Evolutionary conservation across 2,113 vertebrate species (phyloP).

Genomic region (Petrocephalus zakoni): DNA sequence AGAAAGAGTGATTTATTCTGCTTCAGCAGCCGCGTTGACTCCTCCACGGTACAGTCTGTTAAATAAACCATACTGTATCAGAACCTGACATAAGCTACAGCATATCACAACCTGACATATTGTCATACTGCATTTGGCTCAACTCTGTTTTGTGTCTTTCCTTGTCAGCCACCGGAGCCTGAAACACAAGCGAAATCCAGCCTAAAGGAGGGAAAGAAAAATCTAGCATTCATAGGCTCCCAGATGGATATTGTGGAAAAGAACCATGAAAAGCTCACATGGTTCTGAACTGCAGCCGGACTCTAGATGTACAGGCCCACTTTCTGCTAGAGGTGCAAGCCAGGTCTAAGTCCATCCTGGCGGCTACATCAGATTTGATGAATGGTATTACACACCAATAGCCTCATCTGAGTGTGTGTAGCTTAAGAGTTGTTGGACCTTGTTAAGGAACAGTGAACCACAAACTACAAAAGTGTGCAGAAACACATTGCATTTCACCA

Average conservation of each 20-base stretch:
- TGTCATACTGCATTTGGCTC: not conserved
- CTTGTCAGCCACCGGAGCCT: conserved; percentile 36
- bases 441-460: not conserved
- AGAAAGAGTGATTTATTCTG: conserved; percentile 53
- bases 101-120: not conserved
- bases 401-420: not conserved
- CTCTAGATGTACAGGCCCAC: not conserved
- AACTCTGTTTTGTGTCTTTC: not conserved
- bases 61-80: not conserved
- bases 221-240: conserved; percentile 38
- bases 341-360: not conserved
- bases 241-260: conserved; percentile 32
- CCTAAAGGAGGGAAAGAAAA: conserved; percentile 34
- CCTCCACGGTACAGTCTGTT: conserved; percentile 46
- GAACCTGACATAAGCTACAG: too few species aligned
- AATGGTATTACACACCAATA: not conserved
- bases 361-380: not conserved
- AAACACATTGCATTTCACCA: not conserved
- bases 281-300: conserved; percentile 37
- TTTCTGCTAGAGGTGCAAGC: not conserved
- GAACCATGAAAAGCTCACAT: conserved; percentile 42
- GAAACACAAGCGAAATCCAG: conserved; percentile 42
- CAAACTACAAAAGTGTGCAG: not conserved
- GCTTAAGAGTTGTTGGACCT: not conserved
- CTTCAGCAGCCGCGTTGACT: conserved; percentile 38